phyloP scores from a whole-genome alignment of 2,113 vertebrate species.

The Asarcornis scutulata region DNA sequence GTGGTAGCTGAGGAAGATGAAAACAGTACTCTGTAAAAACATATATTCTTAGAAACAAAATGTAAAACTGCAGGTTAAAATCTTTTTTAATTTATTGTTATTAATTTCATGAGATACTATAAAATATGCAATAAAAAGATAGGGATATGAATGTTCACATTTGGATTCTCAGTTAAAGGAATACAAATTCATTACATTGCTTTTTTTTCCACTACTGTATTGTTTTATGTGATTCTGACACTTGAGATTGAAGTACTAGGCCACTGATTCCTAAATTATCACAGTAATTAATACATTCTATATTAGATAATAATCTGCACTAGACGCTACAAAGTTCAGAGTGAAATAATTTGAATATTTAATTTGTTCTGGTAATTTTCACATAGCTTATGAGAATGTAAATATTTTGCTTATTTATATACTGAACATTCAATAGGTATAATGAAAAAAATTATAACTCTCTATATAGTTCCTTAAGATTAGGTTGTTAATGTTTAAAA shows the following conservation, averaged over 20 bases:
- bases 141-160: background rate
- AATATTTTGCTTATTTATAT: background rate
- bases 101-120: background rate
- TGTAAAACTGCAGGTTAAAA: background rate
- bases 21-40: constrained; percentile 44
- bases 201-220: background rate
- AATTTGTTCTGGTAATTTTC: background rate
- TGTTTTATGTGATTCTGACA: background rate
- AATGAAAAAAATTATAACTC: background rate
- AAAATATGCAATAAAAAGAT: background rate
- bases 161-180: background rate
- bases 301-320: background rate
- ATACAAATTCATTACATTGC: background rate
- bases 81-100: background rate
- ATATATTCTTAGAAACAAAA: background rate
- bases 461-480: background rate
- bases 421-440: background rate
- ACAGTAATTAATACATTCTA: background rate
- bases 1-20: constrained; percentile 10
- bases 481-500: background rate
- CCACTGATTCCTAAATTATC: background rate
- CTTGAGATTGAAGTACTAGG: background rate
- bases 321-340: background rate
- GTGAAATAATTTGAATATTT: background rate
- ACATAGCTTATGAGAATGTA: background rate